Evolutionary conservation across 2,888 invertebrate species (phyloP).

Genomic region (Penaeus monodon): DNA sequence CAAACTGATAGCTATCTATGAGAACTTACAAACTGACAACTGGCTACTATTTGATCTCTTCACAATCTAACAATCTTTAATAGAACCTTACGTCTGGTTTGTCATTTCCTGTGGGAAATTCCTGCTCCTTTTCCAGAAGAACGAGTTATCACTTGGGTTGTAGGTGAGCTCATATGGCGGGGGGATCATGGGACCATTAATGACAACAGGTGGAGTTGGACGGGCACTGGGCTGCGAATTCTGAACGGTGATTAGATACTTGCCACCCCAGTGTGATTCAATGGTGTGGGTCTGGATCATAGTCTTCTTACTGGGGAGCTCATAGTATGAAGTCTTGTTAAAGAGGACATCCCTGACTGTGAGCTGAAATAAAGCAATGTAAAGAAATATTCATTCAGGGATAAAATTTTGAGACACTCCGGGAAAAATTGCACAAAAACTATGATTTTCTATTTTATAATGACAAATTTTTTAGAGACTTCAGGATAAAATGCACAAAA

Average conservation of each 20-base stretch:
- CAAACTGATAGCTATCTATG: no score
- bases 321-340: slow-evolving; percentile 31
- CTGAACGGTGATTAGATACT: slow-evolving; percentile 71
- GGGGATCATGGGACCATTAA: slow-evolving; percentile 75
- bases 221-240: slow-evolving; percentile 72
- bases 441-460: no score
- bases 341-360: slow-evolving; percentile 37
- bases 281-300: slow-evolving; percentile 48
- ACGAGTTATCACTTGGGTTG: slow-evolving; percentile 76
- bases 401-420: background rate
- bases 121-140: slow-evolving; percentile 78
- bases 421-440: no score
- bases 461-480: background rate
- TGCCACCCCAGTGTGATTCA: slow-evolving; percentile 66
- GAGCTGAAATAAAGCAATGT: slow-evolving; percentile 18
- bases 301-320: slow-evolving; percentile 21
- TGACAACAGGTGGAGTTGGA: slow-evolving; percentile 72
- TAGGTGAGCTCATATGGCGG: slow-evolving; percentile 78
- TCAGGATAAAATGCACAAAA: background rate
- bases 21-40: no score
- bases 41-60: no score
- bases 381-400: background rate
- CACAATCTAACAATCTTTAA: no score
- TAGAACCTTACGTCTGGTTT: slow-evolving; percentile 44
- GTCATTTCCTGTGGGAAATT: slow-evolving; percentile 65